A percentile compares a stretch with the other conserved stretches of the same genome.
phyloP scores from a whole-genome alignment of 2,888 invertebrate genomes.

The Synergus gifuensis region DNA sequence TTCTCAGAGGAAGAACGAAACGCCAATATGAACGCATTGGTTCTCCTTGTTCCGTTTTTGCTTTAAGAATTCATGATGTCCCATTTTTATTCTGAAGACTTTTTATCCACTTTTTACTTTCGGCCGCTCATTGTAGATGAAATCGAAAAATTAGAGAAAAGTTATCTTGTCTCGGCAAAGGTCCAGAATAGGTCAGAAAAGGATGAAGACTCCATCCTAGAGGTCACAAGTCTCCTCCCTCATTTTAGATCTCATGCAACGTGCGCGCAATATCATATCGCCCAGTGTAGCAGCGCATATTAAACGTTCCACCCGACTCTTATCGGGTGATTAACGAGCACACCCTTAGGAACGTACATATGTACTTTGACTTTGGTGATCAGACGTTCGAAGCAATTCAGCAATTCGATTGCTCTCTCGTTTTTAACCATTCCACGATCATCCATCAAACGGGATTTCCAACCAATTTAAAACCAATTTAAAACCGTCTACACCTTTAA shows the following conservation, averaged over 20 bases:
- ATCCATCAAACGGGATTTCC: slow-evolving; percentile 32
- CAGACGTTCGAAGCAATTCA: slow-evolving; percentile 22
- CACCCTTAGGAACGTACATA: slow-evolving; percentile 40
- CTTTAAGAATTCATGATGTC: too few relatives aligned
- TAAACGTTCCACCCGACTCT: slow-evolving; percentile 63
- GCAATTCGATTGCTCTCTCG: slow-evolving; percentile 15
- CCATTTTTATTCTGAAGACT: too few relatives aligned
- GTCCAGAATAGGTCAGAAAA: slow-evolving; percentile 52
- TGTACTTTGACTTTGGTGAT: slow-evolving; percentile 40
- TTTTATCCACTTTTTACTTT: too few relatives aligned
- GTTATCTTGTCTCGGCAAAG: slow-evolving; percentile 40
- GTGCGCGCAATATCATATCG: slow-evolving; percentile 71
- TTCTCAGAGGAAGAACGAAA: too few relatives aligned
- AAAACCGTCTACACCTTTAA: slow-evolving; percentile 10
- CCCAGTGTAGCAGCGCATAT: slow-evolving; percentile 64
- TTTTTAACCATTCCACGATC: slow-evolving; percentile 7
- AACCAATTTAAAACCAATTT: slow-evolving; percentile 3
- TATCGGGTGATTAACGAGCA: slow-evolving; percentile 61
- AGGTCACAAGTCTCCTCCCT: slow-evolving; percentile 66
- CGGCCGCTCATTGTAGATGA: too few relatives aligned
- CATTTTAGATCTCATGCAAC: slow-evolving; percentile 74
- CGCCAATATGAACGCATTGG: too few relatives aligned
- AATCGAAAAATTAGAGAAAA: background rate
- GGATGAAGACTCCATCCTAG: slow-evolving; percentile 67
- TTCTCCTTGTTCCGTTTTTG: too few relatives aligned